Evolutionary conservation across 2,113 vertebrate species (phyloP).

Genomic region (Callorhinus ursinus): DNA sequence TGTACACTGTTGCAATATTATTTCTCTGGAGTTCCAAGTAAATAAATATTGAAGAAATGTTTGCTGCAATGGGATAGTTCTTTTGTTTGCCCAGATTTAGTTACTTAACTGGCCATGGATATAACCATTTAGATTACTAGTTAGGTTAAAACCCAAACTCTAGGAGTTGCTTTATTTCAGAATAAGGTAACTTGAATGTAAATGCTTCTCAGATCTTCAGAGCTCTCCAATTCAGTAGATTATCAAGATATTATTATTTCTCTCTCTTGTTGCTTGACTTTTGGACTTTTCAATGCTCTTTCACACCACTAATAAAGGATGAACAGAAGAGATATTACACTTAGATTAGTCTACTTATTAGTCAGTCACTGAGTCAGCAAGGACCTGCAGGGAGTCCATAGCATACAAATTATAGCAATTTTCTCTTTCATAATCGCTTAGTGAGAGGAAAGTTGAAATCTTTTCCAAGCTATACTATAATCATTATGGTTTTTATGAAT

Average conservation of each 20-base stretch:
- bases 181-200: not conserved
- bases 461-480: not conserved
- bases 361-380: slow-evolving; percentile 59
- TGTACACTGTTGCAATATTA: not conserved
- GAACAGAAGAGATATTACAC: slow-evolving; percentile 46
- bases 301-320: slow-evolving; percentile 47
- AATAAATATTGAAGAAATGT: not conserved
- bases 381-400: not conserved
- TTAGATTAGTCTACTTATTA: slow-evolving; percentile 64
- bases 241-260: slow-evolving; percentile 20
- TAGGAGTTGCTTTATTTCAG: not conserved
- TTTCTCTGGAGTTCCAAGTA: not conserved
- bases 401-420: slow-evolving; percentile 65
- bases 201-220: not conserved
- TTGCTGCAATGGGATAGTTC: not conserved
- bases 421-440: slow-evolving; percentile 44
- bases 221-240: not conserved
- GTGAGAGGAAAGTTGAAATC: not conserved
- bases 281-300: not conserved
- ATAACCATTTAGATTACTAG: not conserved
- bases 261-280: not conserved
- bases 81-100: not conserved
- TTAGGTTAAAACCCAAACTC: not conserved
- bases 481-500: not conserved
- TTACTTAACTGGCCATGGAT: not conserved